Evolutionary conservation across 2,797 vertebrate species (phyloP), one percentile per base, ranked within the genome.

Genomic region (Petrocephalus schoutedeni): DNA sequence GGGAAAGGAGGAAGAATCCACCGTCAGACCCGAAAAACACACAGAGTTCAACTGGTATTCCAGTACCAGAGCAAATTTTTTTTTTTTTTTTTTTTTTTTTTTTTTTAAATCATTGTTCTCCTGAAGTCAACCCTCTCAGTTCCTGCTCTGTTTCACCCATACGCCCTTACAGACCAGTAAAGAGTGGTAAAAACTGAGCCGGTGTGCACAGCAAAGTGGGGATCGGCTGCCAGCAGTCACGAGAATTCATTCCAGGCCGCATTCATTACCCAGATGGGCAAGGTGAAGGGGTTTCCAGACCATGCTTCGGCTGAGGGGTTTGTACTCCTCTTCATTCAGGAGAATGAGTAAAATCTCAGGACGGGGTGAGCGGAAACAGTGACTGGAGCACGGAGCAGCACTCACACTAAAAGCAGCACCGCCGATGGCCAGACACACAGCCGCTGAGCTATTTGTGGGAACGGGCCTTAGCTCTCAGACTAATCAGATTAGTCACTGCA

Each of bases 11-110:
- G 19, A 83, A 58, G 8, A 77, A 32, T 89, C n/a, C n/a, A 28
- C 23, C 2, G 14, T 86, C 7, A 90, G 77, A 88, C 1, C 88
- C 80, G 61, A 23, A 58, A 57, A 89, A 74, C 51, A 32, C 32
- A 51, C 1, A 9, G 45, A 45, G 80, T 4, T 56, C 21, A 56
- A 10, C 45, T 41, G 4, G 16, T n/a, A 21, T 5, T 59, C 58
- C 58, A 45, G 71, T 8, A 77, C 10, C 28, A 16, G 14, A 77
- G 9, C 32, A 67, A 14, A 14, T 4, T 32, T 71, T 14, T 41
- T 41, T 41, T 4, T 32, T 32, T 36, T n/a, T n/a, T n/a, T n/a
- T n/a, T n/a, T n/a, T n/a, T n/a, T n/a, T n/a, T n/a, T n/a, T n/a
- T n/a, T n/a, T n/a, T 71, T 36, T 14, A 71, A 71, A 71, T 36